Conservation (phyloP, 2,888 invertebrate genomes). For the Hedychridium roseum region DNA sequence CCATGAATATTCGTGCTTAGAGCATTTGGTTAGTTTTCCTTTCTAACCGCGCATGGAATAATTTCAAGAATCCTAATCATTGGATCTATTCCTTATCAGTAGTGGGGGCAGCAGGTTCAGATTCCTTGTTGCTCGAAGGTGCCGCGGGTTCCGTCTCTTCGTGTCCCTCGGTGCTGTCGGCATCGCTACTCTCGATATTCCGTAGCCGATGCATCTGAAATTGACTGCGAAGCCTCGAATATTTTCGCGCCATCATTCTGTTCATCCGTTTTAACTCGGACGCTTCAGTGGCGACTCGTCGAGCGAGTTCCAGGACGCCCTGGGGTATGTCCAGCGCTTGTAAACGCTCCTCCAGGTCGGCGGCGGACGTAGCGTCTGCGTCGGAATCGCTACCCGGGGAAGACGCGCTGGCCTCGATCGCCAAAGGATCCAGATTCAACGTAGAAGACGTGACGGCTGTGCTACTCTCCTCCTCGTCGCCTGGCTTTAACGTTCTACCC, state of each 20-base stretch:
- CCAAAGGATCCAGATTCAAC: constrained; percentile 45
- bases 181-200: constrained; percentile 11
- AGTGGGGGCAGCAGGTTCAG: constrained; percentile 40
- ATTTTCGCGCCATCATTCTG: constrained; percentile 22
- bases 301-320: constrained; percentile 46
- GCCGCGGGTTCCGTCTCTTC: constrained; percentile 39
- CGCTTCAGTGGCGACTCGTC: constrained; percentile 37
- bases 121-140: constrained; percentile 42
- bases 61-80: constrained; percentile 33
- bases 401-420: constrained; percentile 44
- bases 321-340: constrained; percentile 47
- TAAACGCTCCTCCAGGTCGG: constrained; percentile 48
- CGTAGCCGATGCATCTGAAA: constrained; percentile 44
- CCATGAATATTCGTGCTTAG: not conserved
- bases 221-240: constrained; percentile 47
- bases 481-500: constrained; percentile 21
- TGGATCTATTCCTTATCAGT: constrained; percentile 48
- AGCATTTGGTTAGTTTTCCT: constrained; percentile 5
- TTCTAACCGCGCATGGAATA: constrained; percentile 29
- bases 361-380: constrained; percentile 25
- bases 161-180: constrained; percentile 54
- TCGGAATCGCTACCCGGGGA: constrained; percentile 45
- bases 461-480: constrained; percentile 54
- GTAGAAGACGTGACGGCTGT: constrained; percentile 59
- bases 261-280: constrained; percentile 18